These are phyloP conservation scores for Malaclemys terrapin DNA, from an alignment of 2,113 vertebrate genomes.

Conservation along the genomic window DNA sequence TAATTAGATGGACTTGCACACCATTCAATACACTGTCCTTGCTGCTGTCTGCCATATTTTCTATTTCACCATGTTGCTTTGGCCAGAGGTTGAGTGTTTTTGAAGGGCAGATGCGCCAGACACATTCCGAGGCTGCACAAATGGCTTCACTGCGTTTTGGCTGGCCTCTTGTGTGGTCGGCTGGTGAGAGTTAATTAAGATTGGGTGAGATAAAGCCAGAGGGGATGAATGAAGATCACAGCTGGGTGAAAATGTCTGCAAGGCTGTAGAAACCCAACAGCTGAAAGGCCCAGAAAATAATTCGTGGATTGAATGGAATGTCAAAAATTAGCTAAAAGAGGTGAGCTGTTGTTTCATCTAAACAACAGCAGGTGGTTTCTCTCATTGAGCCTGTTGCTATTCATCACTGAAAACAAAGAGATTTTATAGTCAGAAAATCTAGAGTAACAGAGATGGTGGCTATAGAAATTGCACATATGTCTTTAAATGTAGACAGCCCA, in stretches of 20 bases:
- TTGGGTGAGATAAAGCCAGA: not conserved
- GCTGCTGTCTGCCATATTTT: not conserved
- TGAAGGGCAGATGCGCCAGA: not conserved
- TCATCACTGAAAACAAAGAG: not conserved
- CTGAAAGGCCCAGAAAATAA: not conserved
- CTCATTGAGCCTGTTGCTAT: not conserved
- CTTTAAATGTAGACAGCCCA: not conserved
- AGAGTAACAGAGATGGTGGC: not conserved
- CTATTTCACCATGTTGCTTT: not conserved
- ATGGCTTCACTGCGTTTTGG: rapidly evolving
- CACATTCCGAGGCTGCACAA: not conserved
- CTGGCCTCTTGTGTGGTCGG: rapidly evolving
- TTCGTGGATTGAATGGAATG: not conserved
- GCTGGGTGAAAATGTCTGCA: constrained; percentile 12
- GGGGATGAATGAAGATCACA: constrained; percentile 55
- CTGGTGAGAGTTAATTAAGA: rapidly evolving
- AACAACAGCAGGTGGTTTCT: constrained; percentile 34
- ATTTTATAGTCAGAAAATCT: not conserved
- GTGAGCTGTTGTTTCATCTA: rapidly evolving
- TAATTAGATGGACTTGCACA: not conserved
- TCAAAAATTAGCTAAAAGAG: constrained; percentile 29
- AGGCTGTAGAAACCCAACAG: not conserved
- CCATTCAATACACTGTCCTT: not conserved
- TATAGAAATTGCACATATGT: not conserved
- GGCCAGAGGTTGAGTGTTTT: not conserved